Evolutionary conservation across 2,888 invertebrate species (phyloP).

Genomic region (Ichneumoninae sp.): DNA sequence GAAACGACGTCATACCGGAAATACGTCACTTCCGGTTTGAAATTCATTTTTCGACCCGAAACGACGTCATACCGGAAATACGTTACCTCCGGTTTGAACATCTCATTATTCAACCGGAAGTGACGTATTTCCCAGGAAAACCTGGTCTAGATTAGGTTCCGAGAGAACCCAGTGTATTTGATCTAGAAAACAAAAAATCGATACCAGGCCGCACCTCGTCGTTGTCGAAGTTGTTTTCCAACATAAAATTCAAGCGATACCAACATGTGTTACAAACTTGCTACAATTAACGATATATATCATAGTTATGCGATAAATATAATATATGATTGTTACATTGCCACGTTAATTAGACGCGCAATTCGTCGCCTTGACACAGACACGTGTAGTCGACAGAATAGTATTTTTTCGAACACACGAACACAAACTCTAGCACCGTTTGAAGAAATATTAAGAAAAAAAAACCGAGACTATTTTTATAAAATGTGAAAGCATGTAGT

Average conservation of each 20-base stretch:
- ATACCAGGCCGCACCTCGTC: neutral
- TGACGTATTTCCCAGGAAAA: neutral
- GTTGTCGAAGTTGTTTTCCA: conserved; percentile 25
- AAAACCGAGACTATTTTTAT: conserved; percentile 59
- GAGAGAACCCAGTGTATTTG: neutral
- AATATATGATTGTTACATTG: conserved; percentile 49
- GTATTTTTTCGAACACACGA: conserved; percentile 50
- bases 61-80: no score
- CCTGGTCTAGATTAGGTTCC: no score
- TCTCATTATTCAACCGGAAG: neutral
- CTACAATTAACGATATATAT: conserved; percentile 30
- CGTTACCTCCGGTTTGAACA: no score
- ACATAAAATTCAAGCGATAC: conserved; percentile 31
- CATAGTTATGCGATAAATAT: conserved; percentile 27
- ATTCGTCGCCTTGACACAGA: neutral
- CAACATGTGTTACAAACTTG: conserved; percentile 53
- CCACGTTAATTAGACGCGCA: conserved; percentile 23
- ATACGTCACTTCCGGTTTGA: no score
- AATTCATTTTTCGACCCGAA: no score
- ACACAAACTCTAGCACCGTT: conserved; percentile 1
- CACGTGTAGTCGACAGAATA: conserved; percentile 4
- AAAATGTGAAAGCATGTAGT: conserved; percentile 25
- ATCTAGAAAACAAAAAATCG: neutral
- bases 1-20: no score
- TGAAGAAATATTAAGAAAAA: conserved; percentile 19